Percentiles rank a stretch among this genome's conserved stretches.
These are phyloP conservation scores for Manis pentadactyla DNA, from an alignment of 2,797 vertebrate species.

Conservation along the genomic window DNA sequence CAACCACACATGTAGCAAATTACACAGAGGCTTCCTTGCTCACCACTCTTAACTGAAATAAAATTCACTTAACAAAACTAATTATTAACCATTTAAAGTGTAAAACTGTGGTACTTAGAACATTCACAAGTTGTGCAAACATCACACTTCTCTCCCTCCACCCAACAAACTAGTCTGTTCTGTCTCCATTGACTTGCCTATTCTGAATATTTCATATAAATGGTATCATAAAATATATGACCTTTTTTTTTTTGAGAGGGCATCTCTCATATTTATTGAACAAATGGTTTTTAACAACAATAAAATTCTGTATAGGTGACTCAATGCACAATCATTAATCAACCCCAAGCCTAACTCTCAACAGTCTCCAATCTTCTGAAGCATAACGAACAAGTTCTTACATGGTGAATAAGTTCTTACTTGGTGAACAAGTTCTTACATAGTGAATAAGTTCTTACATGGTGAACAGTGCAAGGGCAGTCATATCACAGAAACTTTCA, in stretches of 20 bases:
- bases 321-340: too few relatives aligned
- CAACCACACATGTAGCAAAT: background rate
- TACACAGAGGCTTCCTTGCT: background rate
- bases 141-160: background rate
- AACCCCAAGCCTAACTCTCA: too few relatives aligned
- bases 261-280: too few relatives aligned
- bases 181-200: background rate
- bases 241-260: background rate
- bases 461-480: too few relatives aligned
- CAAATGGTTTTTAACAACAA: too few relatives aligned
- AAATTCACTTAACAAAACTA: conserved; percentile 15
- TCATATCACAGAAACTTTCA: too few relatives aligned
- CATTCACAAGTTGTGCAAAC: background rate
- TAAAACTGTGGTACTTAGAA: background rate
- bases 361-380: too few relatives aligned
- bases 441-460: too few relatives aligned
- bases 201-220: background rate
- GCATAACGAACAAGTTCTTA: too few relatives aligned
- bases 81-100: conserved; percentile 29
- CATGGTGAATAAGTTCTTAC: too few relatives aligned
- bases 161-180: background rate
- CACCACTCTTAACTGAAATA: background rate
- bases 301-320: too few relatives aligned
- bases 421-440: too few relatives aligned
- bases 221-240: background rate